Conservation (phyloP, 2,113 vertebrate genomes). For the Sitta europaea region DNA sequence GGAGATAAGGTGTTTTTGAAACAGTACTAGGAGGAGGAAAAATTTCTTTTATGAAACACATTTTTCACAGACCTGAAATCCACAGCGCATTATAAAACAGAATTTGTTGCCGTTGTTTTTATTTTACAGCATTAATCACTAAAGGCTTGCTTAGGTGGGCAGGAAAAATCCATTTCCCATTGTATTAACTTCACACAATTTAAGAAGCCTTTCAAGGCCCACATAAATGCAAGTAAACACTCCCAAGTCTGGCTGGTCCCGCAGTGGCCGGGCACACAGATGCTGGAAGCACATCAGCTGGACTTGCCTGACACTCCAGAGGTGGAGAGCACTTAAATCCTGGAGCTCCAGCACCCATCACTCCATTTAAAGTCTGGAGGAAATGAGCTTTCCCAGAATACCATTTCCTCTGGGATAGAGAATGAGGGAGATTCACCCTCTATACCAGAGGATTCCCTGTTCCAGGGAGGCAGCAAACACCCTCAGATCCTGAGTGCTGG, state of each 20-base stretch:
- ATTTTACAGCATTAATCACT: slow-evolving; percentile 16
- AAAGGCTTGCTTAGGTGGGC: not conserved
- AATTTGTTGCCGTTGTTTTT: not conserved
- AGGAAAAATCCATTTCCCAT: not conserved
- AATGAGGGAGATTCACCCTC: not conserved
- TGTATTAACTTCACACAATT: not conserved
- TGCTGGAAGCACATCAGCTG: not conserved
- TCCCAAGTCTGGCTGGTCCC: not conserved
- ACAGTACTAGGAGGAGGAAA: not conserved
- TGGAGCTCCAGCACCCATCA: rapidly evolving
- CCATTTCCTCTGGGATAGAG: not conserved
- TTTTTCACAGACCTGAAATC: not conserved
- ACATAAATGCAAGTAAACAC: not conserved
- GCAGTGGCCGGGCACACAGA: rapidly evolving
- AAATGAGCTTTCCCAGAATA: not conserved
- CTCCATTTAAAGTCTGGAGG: not conserved
- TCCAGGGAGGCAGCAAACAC: rapidly evolving
- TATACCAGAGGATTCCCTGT: not conserved
- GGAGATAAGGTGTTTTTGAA: not conserved
- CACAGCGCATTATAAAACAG: not conserved
- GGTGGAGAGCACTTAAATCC: not conserved
- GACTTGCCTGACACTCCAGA: not conserved
- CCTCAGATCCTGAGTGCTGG: not conserved
- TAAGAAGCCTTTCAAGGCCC: not conserved
- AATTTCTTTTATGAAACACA: not conserved